phyloP scores from a whole-genome alignment of 2,888 invertebrate genomes.

The Sipunculus nudus region DNA sequence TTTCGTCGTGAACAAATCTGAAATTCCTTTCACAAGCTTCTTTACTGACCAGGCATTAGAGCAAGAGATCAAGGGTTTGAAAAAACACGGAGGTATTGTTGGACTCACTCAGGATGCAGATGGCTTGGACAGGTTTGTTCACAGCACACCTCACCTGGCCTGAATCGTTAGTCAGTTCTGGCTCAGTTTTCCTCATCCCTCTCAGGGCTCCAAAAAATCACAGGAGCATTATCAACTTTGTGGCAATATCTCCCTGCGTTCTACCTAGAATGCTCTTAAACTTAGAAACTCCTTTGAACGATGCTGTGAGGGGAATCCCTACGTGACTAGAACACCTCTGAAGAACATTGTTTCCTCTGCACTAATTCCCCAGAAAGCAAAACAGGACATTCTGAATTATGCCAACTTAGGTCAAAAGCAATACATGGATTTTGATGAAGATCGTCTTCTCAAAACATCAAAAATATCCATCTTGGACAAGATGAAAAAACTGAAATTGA shows the following conservation, averaged over 20 bases:
- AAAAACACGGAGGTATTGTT: conserved; percentile 18
- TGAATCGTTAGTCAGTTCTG: conserved; percentile 7
- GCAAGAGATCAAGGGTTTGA: conserved; percentile 17
- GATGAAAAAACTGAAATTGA: conserved; percentile 13
- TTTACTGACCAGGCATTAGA: conserved; percentile 23
- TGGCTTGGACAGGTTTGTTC: conserved; percentile 15
- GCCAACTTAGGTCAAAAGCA: conserved; percentile 10
- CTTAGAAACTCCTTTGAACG: not conserved
- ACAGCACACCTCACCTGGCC: conserved; percentile 18
- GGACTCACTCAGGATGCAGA: conserved; percentile 15
- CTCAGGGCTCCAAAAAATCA: not conserved
- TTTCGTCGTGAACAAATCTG: conserved; percentile 21
- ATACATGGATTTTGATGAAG: conserved; percentile 10
- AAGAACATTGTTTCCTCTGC: conserved; percentile 9
- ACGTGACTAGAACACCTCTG: not conserved
- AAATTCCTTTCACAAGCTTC: conserved; percentile 20
- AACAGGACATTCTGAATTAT: conserved; percentile 8
- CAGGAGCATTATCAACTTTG: conserved; percentile 12
- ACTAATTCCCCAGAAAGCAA: not conserved
- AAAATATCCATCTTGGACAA: conserved; percentile 1
- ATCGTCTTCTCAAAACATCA: not conserved
- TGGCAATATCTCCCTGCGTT: conserved; percentile 2
- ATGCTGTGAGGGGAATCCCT: conserved; percentile 11
- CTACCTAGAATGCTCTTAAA: not conserved
- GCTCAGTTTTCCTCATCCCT: not conserved